Conservation (phyloP, 2,113 vertebrate genomes). For the Daubentonia madagascariensis region DNA sequence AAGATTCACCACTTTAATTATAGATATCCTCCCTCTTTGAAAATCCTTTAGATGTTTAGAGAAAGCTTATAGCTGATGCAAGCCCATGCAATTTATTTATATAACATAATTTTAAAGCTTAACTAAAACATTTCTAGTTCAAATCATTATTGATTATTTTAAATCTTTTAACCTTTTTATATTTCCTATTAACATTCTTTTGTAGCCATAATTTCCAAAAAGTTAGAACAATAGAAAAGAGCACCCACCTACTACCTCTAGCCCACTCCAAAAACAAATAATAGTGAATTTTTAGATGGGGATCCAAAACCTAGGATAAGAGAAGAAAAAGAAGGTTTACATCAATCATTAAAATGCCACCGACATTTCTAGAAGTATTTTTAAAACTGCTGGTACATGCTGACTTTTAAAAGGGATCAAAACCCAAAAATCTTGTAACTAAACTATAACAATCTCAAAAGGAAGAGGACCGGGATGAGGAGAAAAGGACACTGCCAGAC, state of each 20-base stretch:
- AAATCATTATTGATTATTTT: neutral
- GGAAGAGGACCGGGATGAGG: neutral
- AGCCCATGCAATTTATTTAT: slow-evolving; percentile 48
- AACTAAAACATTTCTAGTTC: slow-evolving; percentile 3
- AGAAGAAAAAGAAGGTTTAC: neutral
- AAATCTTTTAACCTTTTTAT: neutral
- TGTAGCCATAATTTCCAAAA: neutral
- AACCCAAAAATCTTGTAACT: neutral
- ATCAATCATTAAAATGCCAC: neutral
- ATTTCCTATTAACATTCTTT: neutral
- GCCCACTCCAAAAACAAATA: neutral
- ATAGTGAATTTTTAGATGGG: neutral
- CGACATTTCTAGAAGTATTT: neutral
- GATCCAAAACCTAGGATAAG: neutral
- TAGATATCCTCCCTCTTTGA: slow-evolving; percentile 52
- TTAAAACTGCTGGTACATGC: neutral
- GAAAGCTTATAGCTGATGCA: neutral
- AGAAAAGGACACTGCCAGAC: neutral
- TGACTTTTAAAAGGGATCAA: neutral
- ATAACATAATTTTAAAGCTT: slow-evolving; percentile 30
- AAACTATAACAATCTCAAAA: neutral
- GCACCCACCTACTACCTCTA: neutral
- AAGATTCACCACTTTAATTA: slow-evolving; percentile 43
- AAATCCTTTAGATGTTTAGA: slow-evolving; percentile 57
- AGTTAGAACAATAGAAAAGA: neutral